A percentile compares a stretch with the other conserved stretches of the same genome.
phyloP scores from a whole-genome alignment of 2,888 invertebrate genomes.

The Polydrusus pterygomalis region DNA sequence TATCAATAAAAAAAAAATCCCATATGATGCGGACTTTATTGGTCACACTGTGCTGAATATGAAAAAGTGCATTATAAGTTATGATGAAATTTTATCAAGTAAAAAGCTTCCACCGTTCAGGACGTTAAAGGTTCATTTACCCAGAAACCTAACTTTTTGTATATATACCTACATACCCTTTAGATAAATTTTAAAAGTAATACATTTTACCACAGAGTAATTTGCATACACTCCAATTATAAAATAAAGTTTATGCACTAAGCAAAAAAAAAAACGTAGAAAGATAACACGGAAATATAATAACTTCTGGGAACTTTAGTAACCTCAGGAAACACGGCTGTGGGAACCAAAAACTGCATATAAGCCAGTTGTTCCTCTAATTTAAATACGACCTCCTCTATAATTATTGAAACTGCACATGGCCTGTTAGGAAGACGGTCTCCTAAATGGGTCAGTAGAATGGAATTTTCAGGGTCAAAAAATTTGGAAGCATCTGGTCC shows the following conservation, averaged over 20 bases:
- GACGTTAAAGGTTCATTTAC: too few species aligned
- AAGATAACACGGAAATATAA: conserved; percentile 49
- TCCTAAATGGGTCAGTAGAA: conserved; percentile 53
- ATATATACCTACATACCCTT: too few species aligned
- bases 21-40: too few species aligned
- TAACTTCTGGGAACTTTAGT: conserved; percentile 38
- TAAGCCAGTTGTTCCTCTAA: conserved; percentile 47
- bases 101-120: too few species aligned
- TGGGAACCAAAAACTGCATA: conserved; percentile 33
- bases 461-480: conserved; percentile 51
- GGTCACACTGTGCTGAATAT: too few species aligned
- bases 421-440: conserved; percentile 24
- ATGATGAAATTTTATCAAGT: too few species aligned
- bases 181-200: too few species aligned
- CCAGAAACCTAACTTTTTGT: too few species aligned
- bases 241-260: conserved; percentile 11
- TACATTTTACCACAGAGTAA: neutral
- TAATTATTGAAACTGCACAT: conserved; percentile 50
- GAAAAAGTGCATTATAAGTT: too few species aligned
- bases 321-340: conserved; percentile 35
- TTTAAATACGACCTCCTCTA: conserved; percentile 41
- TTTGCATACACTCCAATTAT: neutral
- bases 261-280: conserved; percentile 27
- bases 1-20: too few species aligned
- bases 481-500: conserved; percentile 45